These are phyloP conservation scores for Argyresthia albistria DNA, from an alignment of 2,888 invertebrate species.

Conservation along the genomic window DNA sequence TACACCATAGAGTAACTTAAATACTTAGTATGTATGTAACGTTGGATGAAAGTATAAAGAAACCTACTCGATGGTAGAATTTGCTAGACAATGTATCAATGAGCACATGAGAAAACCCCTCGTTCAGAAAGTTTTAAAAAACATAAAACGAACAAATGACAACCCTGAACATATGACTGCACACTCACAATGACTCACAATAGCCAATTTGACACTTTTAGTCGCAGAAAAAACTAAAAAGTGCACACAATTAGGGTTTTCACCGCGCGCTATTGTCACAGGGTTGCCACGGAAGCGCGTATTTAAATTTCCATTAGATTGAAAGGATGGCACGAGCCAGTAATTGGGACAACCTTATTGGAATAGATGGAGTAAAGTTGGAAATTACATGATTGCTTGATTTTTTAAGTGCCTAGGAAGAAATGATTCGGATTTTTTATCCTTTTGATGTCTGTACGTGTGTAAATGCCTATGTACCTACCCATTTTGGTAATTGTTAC, in stretches of 20 bases:
- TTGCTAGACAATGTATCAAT: too few relatives aligned
- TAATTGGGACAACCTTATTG: conserved; percentile 22
- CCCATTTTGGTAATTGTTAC: too few relatives aligned
- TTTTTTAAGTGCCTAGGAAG: background rate
- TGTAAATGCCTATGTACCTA: too few relatives aligned
- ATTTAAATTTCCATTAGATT: conserved; percentile 69
- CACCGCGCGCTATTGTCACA: conserved; percentile 35
- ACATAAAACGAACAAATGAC: background rate
- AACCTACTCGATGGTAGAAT: too few relatives aligned
- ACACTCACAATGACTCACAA: conserved; percentile 42
- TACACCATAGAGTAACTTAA: too few relatives aligned
- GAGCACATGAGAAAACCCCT: too few relatives aligned
- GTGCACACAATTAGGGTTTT: conserved; percentile 46
- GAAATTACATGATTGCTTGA: background rate
- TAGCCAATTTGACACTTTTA: conserved; percentile 62
- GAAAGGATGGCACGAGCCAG: conserved; percentile 31
- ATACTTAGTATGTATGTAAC: too few relatives aligned
- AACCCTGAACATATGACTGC: conserved; percentile 32
- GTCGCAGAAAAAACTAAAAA: conserved; percentile 37
- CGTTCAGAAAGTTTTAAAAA: too few relatives aligned
- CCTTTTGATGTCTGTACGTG: too few relatives aligned
- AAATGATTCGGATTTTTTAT: too few relatives aligned
- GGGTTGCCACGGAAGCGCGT: conserved; percentile 42
- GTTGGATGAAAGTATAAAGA: too few relatives aligned
- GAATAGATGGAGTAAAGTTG: background rate